Conservation (phyloP, 2,797 vertebrate genomes). For the Bryconaethiops microstoma region DNA sequence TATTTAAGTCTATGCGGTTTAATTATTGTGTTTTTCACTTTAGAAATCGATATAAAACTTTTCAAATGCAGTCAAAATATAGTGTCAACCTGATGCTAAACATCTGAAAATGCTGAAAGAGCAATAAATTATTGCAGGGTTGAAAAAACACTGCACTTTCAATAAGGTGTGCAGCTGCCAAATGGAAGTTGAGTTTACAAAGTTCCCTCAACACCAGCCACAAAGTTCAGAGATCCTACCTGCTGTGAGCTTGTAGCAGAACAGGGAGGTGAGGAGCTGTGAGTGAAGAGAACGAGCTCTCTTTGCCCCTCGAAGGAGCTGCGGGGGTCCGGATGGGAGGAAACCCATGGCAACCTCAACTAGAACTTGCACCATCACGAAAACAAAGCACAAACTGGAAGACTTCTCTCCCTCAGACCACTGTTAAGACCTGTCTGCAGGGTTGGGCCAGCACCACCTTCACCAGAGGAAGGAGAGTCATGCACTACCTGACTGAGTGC, state of each 20-base stretch:
- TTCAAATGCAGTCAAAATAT: too few relatives aligned
- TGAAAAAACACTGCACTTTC: too few relatives aligned
- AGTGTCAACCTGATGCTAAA: too few relatives aligned
- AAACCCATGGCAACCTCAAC: background rate
- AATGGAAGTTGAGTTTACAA: too few relatives aligned
- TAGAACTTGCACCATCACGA: constrained; percentile 8
- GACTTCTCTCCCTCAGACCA: background rate
- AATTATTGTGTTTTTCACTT: too few relatives aligned
- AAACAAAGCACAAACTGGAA: background rate
- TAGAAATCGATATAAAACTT: too few relatives aligned
- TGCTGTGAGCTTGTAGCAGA: background rate
- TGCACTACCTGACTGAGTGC: constrained; percentile 13
- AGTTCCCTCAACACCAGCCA: too few relatives aligned
- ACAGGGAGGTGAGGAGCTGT: constrained; percentile 17
- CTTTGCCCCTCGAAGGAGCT: background rate
- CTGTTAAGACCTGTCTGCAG: constrained; percentile 24
- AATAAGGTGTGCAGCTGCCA: too few relatives aligned
- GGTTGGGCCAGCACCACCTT: constrained; percentile 15
- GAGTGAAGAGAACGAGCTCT: background rate
- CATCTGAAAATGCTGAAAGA: too few relatives aligned
- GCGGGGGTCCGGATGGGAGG: background rate
- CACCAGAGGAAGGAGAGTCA: constrained; percentile 35
- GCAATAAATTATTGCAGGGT: too few relatives aligned
- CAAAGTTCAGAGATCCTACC: constrained; percentile 8
- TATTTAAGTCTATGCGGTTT: too few relatives aligned